Evolutionary conservation across 2,797 vertebrate genomes (phyloP).

Genomic region (Pampus argenteus): DNA sequence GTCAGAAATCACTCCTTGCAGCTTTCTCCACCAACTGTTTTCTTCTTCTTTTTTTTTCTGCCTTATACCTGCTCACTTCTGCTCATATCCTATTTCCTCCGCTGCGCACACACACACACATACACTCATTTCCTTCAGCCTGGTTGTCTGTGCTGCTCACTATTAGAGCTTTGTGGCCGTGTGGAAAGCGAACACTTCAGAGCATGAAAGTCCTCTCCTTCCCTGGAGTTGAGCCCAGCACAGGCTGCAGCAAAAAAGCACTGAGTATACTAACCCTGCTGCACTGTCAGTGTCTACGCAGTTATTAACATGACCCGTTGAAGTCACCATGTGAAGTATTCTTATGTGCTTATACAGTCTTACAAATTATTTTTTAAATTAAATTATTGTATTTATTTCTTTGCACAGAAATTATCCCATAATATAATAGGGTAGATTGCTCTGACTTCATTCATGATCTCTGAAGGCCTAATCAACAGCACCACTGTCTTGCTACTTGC

Average conservation of each 20-base stretch:
- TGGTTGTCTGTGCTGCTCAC: constrained; percentile 47
- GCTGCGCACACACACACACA: constrained; percentile 40
- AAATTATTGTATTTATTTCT: no score
- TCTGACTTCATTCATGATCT: no score
- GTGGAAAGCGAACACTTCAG: constrained; percentile 53
- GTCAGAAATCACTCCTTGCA: constrained; percentile 47
- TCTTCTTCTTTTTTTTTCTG: constrained; percentile 33
- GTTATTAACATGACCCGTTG: not conserved
- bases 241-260: constrained; percentile 52
- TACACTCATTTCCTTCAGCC: constrained; percentile 58
- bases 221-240: constrained; percentile 54
- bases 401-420: no score
- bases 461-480: constrained; percentile 2
- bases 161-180: constrained; percentile 50
- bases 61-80: constrained; percentile 60
- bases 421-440: no score
- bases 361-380: no score
- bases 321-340: not conserved
- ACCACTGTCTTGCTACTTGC: not conserved
- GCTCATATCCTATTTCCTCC: constrained; percentile 61
- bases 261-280: constrained; percentile 40
- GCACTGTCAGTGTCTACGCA: constrained; percentile 7
- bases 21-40: constrained; percentile 21
- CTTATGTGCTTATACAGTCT: no score
- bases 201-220: constrained; percentile 45